Evolutionary conservation across 2,113 vertebrate species (phyloP).

Genomic region (Lichenostomus cassidix): DNA sequence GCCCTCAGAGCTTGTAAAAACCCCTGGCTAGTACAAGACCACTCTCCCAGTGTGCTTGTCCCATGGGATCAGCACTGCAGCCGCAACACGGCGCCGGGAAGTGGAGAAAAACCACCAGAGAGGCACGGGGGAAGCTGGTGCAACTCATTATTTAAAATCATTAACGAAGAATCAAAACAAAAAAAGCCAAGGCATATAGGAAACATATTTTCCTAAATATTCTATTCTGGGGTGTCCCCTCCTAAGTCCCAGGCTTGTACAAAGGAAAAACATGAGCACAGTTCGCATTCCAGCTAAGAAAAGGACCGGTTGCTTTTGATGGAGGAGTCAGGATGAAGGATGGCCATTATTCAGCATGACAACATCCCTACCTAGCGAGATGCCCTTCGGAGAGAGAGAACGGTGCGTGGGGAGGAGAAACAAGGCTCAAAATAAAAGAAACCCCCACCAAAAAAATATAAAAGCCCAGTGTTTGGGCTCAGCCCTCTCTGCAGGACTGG

Average conservation of each 20-base stretch:
- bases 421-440: background rate
- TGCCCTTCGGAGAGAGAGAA: background rate
- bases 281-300: background rate
- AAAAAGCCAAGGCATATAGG: background rate
- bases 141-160: background rate
- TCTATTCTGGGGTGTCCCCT: background rate
- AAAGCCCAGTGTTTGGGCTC: background rate
- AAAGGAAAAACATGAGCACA: background rate
- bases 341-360: background rate
- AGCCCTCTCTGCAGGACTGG: background rate
- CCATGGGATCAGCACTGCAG: background rate
- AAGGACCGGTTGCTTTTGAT: background rate
- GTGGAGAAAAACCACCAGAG: accelerated
- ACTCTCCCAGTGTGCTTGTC: background rate
- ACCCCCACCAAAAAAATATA: accelerated
- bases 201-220: background rate
- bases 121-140: background rate
- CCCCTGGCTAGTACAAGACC: background rate
- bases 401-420: background rate
- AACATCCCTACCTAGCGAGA: background rate
- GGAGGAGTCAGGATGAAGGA: background rate
- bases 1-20: background rate
- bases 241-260: background rate
- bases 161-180: background rate
- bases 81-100: background rate